Evolutionary conservation across 2,888 invertebrate genomes (phyloP).

Genomic region (Artemia sinica): DNA sequence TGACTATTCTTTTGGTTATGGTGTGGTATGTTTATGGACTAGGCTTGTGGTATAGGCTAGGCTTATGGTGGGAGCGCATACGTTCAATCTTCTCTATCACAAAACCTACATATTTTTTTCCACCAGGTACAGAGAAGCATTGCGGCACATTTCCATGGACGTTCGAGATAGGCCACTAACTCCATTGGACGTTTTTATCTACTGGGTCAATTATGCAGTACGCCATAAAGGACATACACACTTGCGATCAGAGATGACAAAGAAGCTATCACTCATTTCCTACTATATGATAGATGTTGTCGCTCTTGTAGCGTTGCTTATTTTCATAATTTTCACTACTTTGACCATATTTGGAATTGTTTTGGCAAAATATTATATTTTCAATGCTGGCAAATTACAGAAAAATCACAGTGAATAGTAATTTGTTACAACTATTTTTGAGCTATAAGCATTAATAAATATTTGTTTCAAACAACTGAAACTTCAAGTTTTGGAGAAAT

Average conservation of each 20-base stretch:
- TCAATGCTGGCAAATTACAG: no score
- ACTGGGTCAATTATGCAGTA: slow-evolving; percentile 1
- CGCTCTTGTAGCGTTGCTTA: not conserved
- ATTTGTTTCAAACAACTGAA: no score
- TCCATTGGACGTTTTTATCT: slow-evolving; percentile 1
- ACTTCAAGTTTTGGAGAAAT: no score
- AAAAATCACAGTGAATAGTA: no score
- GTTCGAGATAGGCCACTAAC: slow-evolving; percentile 6
- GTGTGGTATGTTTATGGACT: no score
- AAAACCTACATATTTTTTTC: not conserved
- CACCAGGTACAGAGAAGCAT: not conserved
- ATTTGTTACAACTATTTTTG: no score
- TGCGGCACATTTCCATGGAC: not conserved
- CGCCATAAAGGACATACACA: slow-evolving; percentile 8
- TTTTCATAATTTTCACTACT: not conserved
- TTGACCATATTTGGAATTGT: slow-evolving; percentile 2
- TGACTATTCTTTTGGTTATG: no score
- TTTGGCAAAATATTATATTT: no score
- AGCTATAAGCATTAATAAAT: no score
- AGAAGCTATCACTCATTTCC: not conserved
- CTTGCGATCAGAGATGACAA: not conserved
- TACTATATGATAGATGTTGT: slow-evolving; percentile 11
- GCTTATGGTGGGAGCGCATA: no score
- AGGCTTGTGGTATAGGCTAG: no score
- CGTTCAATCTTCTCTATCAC: no score